Evolutionary conservation across 1,140 invertebrate species (phyloP).

Genomic region (Steinernema feltiae): DNA sequence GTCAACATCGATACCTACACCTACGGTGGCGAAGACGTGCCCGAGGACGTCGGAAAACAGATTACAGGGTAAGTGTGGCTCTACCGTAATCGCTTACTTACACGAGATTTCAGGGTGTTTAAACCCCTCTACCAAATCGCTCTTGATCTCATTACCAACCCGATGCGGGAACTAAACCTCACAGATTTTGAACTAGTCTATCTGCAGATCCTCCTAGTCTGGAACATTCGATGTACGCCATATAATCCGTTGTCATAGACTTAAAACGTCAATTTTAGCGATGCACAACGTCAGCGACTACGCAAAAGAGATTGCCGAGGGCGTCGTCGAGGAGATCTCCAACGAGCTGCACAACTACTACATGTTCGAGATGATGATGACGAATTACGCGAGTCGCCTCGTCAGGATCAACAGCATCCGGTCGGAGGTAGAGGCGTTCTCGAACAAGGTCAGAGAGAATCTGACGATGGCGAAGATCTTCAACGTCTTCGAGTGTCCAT

Average conservation of each 20-base stretch:
- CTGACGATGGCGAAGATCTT: neutral
- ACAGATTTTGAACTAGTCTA: neutral
- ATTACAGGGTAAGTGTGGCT: neutral
- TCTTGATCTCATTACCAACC: neutral
- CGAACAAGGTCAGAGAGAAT: neutral
- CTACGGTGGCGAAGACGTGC: neutral
- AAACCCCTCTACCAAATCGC: neutral
- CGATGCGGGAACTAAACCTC: neutral
- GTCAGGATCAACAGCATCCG: conserved; percentile 14
- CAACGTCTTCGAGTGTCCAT: neutral
- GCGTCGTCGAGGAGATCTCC: conserved; percentile 13
- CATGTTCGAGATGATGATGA: conserved; percentile 13
- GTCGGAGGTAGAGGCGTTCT: neutral
- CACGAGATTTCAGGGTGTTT: neutral
- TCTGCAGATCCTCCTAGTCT: neutral
- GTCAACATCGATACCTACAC: neutral
- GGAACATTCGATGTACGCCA: neutral
- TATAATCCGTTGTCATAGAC: neutral
- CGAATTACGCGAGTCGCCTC: neutral
- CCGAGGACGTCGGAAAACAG: neutral
- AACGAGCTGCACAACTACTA: conserved; percentile 12
- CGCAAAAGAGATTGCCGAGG: neutral
- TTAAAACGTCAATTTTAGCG: neutral
- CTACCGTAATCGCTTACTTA: neutral
- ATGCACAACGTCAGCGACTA: neutral